Conservation (phyloP, 2,888 invertebrate genomes). For the Linhomoeus sp. region DNA sequence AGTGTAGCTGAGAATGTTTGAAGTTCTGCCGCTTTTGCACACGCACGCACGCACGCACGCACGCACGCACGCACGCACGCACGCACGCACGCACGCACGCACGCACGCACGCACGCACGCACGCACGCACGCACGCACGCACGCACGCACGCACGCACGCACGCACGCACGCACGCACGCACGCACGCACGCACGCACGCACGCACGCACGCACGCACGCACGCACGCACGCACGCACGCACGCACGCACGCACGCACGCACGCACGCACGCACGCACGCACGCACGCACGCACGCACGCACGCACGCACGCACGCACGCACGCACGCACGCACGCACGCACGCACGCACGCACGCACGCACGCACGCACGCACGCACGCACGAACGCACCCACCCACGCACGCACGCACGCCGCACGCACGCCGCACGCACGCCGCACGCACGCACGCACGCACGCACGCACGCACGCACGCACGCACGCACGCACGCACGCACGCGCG, state of each 20-base stretch:
- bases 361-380: constrained; percentile 4
- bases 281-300: constrained; percentile 4
- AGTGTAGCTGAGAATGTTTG: no score
- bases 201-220: constrained; percentile 3
- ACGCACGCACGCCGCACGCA: constrained; percentile 4
- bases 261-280: constrained; percentile 4
- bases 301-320: constrained; percentile 4
- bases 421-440: no score
- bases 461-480: no score
- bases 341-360: constrained; percentile 4
- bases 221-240: background rate
- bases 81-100: constrained; percentile 4
- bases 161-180: constrained; percentile 4
- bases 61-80: constrained; percentile 4
- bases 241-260: constrained; percentile 40
- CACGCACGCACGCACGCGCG: no score
- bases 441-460: constrained; percentile 1
- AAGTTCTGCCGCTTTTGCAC: background rate
- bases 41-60: constrained; percentile 4
- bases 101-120: constrained; percentile 4
- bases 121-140: constrained; percentile 4
- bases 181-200: constrained; percentile 4
- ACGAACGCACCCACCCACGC: constrained; percentile 4
- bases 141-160: constrained; percentile 4
- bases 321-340: constrained; percentile 4